phyloP scores from a whole-genome alignment of 2,113 vertebrate species.

The Xiphias gladius region DNA sequence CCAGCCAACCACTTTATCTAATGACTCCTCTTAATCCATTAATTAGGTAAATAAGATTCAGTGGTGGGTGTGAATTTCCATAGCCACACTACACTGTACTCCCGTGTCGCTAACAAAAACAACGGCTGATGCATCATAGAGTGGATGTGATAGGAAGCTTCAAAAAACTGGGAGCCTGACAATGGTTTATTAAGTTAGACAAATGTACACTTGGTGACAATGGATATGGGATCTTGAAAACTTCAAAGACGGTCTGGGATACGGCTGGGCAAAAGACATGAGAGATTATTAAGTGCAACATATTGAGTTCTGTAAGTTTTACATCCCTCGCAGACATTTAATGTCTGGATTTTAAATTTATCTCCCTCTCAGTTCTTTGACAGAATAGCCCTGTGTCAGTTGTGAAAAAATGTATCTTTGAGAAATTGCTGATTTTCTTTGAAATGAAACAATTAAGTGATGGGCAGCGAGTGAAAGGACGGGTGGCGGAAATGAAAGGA shows the following conservation, averaged over 20 bases:
- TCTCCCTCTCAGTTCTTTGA: constrained; percentile 25
- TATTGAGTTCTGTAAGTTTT: constrained; percentile 2
- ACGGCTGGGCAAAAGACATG: not conserved
- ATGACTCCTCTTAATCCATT: constrained; percentile 62
- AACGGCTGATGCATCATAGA: constrained; percentile 27
- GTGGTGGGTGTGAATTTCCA: constrained; percentile 59
- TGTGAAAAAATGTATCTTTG: constrained; percentile 37
- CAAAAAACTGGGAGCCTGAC: not conserved
- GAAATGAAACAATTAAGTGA: constrained; percentile 21
- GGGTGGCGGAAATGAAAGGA: constrained; percentile 13
- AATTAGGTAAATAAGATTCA: constrained; percentile 38
- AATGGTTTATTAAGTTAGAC: constrained; percentile 14
- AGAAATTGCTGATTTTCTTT: constrained; percentile 47
- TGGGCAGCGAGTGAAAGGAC: not conserved
- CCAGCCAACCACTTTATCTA: constrained; percentile 50
- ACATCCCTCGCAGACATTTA: constrained; percentile 30
- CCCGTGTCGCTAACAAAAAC: not conserved
- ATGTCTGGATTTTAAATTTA: constrained; percentile 40
- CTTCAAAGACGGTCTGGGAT: not conserved
- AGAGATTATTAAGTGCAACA: constrained; percentile 4
- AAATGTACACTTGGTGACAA: constrained; percentile 40
- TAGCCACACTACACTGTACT: constrained; percentile 1
- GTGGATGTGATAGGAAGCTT: not conserved
- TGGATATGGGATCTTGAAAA: constrained; percentile 6
- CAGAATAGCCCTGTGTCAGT: constrained; percentile 11